Evolutionary conservation across 2,113 vertebrate genomes (phyloP).

Genomic region (Trochalopteron elliotii): DNA sequence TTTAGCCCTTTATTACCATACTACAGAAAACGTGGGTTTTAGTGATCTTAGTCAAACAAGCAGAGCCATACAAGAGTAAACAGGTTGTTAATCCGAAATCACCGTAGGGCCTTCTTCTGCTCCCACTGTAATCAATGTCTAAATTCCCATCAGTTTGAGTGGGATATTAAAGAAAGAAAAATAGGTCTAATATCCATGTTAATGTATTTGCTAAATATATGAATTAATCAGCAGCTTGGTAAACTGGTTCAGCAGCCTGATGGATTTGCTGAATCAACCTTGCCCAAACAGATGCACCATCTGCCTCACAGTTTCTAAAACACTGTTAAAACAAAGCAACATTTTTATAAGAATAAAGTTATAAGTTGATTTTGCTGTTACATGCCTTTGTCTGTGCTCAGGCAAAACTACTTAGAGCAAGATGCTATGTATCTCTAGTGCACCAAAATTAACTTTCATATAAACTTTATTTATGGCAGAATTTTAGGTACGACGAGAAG

Average conservation of each 20-base stretch:
- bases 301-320: conserved; percentile 24
- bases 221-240: conserved; percentile 54
- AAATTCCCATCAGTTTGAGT: conserved; percentile 41
- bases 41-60: neutral
- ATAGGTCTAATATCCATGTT: conserved; percentile 52
- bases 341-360: neutral
- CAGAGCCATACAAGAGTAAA: conserved; percentile 40
- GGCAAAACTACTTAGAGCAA: neutral
- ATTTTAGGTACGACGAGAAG: neutral
- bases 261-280: conserved; percentile 60
- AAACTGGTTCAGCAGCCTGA: conserved; percentile 54
- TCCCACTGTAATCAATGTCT: conserved; percentile 42
- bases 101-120: conserved; percentile 20
- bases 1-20: neutral
- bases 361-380: neutral
- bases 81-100: conserved; percentile 28
- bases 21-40: neutral
- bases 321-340: conserved; percentile 6
- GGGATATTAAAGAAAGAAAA: conserved; percentile 39
- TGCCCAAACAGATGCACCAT: conserved; percentile 37
- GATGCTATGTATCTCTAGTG: neutral
- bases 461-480: neutral
- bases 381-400: neutral
- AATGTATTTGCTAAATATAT: conserved; percentile 57
- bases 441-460: neutral